Conservation (phyloP, 1,140 invertebrate genomes). For the Ephestia elutella region DNA sequence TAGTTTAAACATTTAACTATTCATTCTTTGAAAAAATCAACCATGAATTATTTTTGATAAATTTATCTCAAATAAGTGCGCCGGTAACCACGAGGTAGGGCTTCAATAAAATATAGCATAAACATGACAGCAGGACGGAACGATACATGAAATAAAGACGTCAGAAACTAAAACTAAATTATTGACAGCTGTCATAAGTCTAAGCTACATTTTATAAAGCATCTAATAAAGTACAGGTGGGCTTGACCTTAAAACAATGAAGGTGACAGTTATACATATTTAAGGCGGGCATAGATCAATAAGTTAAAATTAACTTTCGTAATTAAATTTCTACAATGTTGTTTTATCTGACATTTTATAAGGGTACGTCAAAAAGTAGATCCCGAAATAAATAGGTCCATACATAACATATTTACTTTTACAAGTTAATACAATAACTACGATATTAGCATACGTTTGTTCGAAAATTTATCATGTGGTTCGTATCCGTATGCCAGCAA, state of each 20-base stretch:
- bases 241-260: background rate
- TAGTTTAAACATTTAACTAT: background rate
- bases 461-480: background rate
- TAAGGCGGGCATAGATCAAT: background rate
- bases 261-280: background rate
- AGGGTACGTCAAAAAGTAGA: too few relatives aligned
- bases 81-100: too few relatives aligned
- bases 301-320: background rate
- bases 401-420: background rate
- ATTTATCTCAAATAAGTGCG: too few relatives aligned
- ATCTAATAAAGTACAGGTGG: background rate
- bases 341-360: too few relatives aligned
- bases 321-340: too few relatives aligned
- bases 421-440: background rate
- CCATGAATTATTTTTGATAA: too few relatives aligned
- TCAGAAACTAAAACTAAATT: background rate
- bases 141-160: background rate
- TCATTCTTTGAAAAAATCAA: background rate
- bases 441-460: background rate
- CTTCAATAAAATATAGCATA: background rate
- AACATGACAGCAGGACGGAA: background rate
- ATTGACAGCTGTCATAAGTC: background rate
- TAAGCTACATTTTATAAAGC: background rate
- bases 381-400: too few relatives aligned
- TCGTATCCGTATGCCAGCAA: background rate